Evolutionary conservation across 2,888 invertebrate species (phyloP).

Genomic region (Patella ulyssiponensis): DNA sequence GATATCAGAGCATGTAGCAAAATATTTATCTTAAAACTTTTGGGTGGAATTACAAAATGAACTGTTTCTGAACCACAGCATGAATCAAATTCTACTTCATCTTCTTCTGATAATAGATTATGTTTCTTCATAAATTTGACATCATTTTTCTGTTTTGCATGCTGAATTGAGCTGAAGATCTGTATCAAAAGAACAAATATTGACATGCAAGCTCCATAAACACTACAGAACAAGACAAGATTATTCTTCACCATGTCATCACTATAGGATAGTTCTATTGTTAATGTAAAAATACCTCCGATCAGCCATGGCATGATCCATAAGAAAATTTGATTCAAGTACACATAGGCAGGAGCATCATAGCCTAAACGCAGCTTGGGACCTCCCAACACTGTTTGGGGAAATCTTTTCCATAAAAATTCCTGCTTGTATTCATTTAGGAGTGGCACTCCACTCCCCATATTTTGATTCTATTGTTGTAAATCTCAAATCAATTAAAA

Average conservation of each 20-base stretch:
- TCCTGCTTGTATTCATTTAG: slow-evolving; percentile 69
- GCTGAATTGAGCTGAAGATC: slow-evolving; percentile 55
- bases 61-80: slow-evolving; percentile 67
- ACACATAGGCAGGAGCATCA: slow-evolving; percentile 65
- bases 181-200: slow-evolving; percentile 60
- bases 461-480: slow-evolving; percentile 22
- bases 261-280: slow-evolving; percentile 59
- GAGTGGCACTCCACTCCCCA: slow-evolving; percentile 66
- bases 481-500: no score
- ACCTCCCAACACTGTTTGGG: slow-evolving; percentile 69
- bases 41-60: slow-evolving; percentile 64
- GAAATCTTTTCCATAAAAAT: slow-evolving; percentile 67
- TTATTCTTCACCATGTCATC: slow-evolving; percentile 41
- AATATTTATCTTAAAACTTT: slow-evolving; percentile 64
- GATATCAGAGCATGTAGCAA: slow-evolving; percentile 61
- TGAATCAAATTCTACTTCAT: slow-evolving; percentile 66
- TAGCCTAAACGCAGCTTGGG: slow-evolving; percentile 64
- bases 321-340: slow-evolving; percentile 62
- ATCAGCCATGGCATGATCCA: slow-evolving; percentile 65
- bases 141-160: slow-evolving; percentile 43
- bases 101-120: slow-evolving; percentile 62
- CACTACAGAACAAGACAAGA: slow-evolving; percentile 48
- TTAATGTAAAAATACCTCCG: slow-evolving; percentile 63
- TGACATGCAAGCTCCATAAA: slow-evolving; percentile 57
- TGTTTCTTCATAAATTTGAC: slow-evolving; percentile 49